These are phyloP conservation scores for Tetranychus cinnabarinus DNA, from an alignment of 1,140 invertebrate species.

Conservation along the genomic window DNA sequence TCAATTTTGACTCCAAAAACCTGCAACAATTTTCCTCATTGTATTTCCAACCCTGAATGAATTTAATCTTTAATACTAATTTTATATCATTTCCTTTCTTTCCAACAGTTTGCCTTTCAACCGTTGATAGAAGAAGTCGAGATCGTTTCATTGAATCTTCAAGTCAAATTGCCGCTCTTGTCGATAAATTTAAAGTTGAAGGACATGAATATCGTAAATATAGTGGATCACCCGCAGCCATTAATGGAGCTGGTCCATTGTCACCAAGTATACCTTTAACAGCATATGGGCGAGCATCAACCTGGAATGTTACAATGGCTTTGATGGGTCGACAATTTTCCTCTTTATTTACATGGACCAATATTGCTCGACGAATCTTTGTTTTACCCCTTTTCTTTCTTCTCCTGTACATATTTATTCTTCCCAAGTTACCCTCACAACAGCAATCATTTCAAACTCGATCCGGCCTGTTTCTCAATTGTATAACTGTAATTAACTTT, in stretches of 20 bases:
- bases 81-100: background rate
- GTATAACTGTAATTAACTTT: slow-evolving; percentile 47
- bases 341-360: slow-evolving; percentile 31
- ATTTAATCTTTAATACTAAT: background rate
- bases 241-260: background rate
- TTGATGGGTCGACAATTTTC: slow-evolving; percentile 28
- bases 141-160: slow-evolving; percentile 75
- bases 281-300: slow-evolving; percentile 42
- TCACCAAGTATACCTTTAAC: slow-evolving; percentile 12
- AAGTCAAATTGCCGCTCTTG: slow-evolving; percentile 65
- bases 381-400: slow-evolving; percentile 48
- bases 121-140: slow-evolving; percentile 59
- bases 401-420: slow-evolving; percentile 55
- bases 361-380: slow-evolving; percentile 43
- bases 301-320: slow-evolving; percentile 40
- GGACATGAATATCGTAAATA: slow-evolving; percentile 36
- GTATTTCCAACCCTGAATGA: background rate
- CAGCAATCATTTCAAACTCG: slow-evolving; percentile 46
- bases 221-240: background rate
- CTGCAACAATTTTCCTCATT: too few relatives aligned
- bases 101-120: slow-evolving; percentile 50
- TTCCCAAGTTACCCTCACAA: slow-evolving; percentile 31
- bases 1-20: too few relatives aligned
- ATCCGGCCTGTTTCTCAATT: slow-evolving; percentile 56
- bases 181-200: slow-evolving; percentile 71